Base-by-base conservation (phyloP, 2,888 invertebrate genomes). In the Metacarcinus magister region DNA sequence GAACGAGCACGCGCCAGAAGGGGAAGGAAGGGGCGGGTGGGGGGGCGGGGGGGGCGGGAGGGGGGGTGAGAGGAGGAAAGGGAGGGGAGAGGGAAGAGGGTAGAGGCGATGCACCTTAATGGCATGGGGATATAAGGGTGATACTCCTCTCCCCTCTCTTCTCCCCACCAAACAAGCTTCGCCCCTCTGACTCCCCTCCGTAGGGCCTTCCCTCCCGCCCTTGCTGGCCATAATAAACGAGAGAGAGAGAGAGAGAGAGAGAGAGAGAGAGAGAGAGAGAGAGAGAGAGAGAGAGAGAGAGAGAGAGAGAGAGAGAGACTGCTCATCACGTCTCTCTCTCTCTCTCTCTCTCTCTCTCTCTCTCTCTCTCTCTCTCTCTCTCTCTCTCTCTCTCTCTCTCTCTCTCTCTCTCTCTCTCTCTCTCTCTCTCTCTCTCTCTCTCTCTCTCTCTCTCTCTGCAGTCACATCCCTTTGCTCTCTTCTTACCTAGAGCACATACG, bases 191-290 rank as follows among this genome's bases (percentile, higher is more conserved):
- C 82, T 82, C 32, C 82, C 28, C 67, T 67, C 23, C 67, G 7
- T 67, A 67, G n/a, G 23, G 67, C 67, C 23, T 23, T 32, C 32
- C 82, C 82, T 82, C 32, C 82, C 82, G 32, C 82, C 28, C 13
- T 32, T 28, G 32, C 82, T 82, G 82, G 32, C 82, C 82, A 82
- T 82, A 82, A 82, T 82, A 82, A 82, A 82, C 82, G 82, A 82
- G 82, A 82, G 82, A 82, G 67, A 67, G 82, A 82, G 82, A 82
- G 82, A 82, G 82, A 82, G 82, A 82, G 82, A 82, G 82, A 82
- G 67, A 67, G 67, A 67, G 67, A 67, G 67, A 67, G 67, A 67
- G 67, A 67, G 67, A 67, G 67, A 67, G 67, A 67, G 67, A 67
- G 67, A 67, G 67, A 67, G 67, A 67, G 67, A 67, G 67, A 67